These are phyloP conservation scores for Troides aeacus DNA, from an alignment of 2,888 invertebrate genomes.

Conservation along the genomic window DNA sequence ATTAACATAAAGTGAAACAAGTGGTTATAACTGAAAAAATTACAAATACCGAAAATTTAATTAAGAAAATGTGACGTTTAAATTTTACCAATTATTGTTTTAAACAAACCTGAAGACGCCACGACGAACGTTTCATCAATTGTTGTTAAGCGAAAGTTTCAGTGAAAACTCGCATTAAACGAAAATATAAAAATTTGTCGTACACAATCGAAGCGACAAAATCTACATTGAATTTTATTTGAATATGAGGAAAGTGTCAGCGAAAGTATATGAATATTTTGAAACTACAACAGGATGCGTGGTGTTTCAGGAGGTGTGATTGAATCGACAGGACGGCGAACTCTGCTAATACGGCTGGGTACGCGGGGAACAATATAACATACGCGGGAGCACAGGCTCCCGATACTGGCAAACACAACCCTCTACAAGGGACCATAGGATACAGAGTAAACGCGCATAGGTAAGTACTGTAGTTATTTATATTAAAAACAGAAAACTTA, in stretches of 20 bases:
- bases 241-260: constrained; percentile 15
- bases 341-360: constrained; percentile 83
- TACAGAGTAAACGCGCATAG: constrained; percentile 83
- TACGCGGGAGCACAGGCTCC: constrained; percentile 74
- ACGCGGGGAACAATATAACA: constrained; percentile 69
- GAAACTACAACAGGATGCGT: constrained; percentile 57
- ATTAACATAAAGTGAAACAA: constrained; percentile 19
- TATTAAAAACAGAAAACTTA: background rate
- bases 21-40: constrained; percentile 28
- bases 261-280: constrained; percentile 40
- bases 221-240: constrained; percentile 10
- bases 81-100: background rate
- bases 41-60: background rate
- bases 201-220: constrained; percentile 20
- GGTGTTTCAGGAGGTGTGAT: constrained; percentile 83
- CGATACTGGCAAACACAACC: constrained; percentile 74
- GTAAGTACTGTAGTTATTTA: constrained; percentile 66
- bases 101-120: constrained; percentile 35
- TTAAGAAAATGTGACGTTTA: background rate
- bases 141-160: constrained; percentile 55
- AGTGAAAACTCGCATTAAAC: constrained; percentile 57
- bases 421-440: constrained; percentile 75
- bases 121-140: constrained; percentile 65
- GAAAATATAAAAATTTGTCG: constrained; percentile 54
- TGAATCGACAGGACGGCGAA: constrained; percentile 85